phyloP scores from a whole-genome alignment of 2,888 invertebrate species.

The Sinohyriopsis cumingii region DNA sequence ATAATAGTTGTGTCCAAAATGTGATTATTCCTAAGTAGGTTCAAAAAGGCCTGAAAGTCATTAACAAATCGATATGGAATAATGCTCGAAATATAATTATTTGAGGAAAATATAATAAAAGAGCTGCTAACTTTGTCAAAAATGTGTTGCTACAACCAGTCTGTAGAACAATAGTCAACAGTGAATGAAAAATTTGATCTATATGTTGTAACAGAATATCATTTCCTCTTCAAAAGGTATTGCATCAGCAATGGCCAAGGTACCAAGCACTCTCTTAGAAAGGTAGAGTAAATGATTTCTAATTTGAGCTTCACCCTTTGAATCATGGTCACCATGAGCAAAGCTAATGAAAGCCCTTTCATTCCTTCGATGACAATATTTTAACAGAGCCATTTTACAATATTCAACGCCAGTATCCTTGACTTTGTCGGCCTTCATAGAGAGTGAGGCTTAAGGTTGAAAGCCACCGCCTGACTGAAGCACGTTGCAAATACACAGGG shows the following conservation, averaged over 20 bases:
- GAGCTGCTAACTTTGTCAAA: too few relatives aligned
- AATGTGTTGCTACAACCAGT: too few relatives aligned
- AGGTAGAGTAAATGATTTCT: slow-evolving; percentile 4
- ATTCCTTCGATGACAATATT: slow-evolving; percentile 8
- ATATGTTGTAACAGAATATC: slow-evolving; percentile 5
- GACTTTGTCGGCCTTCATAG: too few relatives aligned
- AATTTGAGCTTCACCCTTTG: slow-evolving; percentile 2
- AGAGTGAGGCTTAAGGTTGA: too few relatives aligned
- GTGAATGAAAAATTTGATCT: slow-evolving; percentile 3
- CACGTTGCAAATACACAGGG: too few relatives aligned
- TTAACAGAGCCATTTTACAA: too few relatives aligned
- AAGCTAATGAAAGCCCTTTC: slow-evolving; percentile 15
- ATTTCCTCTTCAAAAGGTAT: slow-evolving; percentile 6
- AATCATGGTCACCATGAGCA: too few relatives aligned
- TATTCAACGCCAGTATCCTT: too few relatives aligned
- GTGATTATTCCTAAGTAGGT: too few relatives aligned
- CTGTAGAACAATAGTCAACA: neutral
- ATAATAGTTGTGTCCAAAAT: too few relatives aligned
- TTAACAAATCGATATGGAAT: neutral
- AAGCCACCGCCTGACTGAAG: too few relatives aligned
- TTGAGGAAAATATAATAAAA: slow-evolving; percentile 3
- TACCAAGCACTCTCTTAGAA: neutral
- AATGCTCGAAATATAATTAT: neutral
- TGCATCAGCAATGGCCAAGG: neutral
- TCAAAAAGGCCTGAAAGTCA: neutral